These are phyloP conservation scores for Passerina amoena DNA, from an alignment of 2,113 vertebrate species.

Conservation along the genomic window DNA sequence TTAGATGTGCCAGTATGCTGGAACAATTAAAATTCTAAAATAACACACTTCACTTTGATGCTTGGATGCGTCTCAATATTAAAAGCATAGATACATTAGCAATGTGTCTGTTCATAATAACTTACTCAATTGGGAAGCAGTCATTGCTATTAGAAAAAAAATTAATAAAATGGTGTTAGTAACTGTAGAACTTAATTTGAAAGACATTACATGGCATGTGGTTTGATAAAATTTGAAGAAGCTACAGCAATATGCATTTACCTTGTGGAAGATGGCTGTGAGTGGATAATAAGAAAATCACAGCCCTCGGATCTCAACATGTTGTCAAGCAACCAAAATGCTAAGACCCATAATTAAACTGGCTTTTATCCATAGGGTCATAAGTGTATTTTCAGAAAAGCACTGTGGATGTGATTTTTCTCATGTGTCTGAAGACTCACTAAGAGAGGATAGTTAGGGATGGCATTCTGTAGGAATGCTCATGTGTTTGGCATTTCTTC, in stretches of 20 bases:
- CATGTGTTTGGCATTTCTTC: background rate
- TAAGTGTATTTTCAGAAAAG: background rate
- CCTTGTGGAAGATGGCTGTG: background rate
- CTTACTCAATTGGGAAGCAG: background rate
- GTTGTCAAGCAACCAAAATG: background rate
- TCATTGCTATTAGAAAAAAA: background rate
- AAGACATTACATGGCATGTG: background rate
- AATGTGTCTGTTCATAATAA: background rate
- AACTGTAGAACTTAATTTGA: background rate
- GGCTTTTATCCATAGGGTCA: background rate
- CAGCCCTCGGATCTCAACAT: background rate
- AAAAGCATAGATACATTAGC: conserved; percentile 31
- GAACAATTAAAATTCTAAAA: conserved; percentile 55
- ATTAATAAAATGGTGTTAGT: background rate
- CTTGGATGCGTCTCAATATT: conserved; percentile 26
- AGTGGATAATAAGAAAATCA: background rate
- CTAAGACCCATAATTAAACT: background rate
- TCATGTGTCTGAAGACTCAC: background rate
- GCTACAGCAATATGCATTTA: background rate
- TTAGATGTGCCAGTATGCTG: conserved; percentile 15
- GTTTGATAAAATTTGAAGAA: background rate
- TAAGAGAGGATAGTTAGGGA: background rate
- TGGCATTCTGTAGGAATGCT: background rate
- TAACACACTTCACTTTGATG: conserved; percentile 39
- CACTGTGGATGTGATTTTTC: background rate